phyloP scores from a whole-genome alignment of 2,113 vertebrate genomes.

The Opisthocomus hoazin region DNA sequence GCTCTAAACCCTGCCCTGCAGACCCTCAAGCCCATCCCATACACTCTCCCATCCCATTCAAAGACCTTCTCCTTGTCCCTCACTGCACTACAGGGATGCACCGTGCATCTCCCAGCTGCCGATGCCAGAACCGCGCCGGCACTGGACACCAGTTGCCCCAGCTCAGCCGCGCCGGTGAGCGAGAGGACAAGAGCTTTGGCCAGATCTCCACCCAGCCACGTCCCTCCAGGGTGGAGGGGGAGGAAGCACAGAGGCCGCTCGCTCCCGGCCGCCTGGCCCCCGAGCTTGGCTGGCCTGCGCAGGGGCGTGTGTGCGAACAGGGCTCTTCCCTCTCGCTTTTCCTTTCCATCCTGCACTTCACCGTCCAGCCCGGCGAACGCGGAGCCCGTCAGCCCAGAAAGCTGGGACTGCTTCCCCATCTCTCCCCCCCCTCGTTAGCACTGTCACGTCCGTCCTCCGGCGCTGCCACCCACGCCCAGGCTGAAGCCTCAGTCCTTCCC shows the following conservation, averaged over 20 bases:
- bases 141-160: neutral
- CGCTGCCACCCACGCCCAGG: neutral
- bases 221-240: conserved; percentile 26
- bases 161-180: neutral
- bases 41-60: fast-evolving
- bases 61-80: neutral
- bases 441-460: fast-evolving
- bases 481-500: neutral
- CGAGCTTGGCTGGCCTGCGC: neutral
- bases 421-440: neutral
- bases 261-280: neutral
- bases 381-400: neutral
- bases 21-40: neutral
- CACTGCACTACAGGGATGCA: fast-evolving
- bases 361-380: fast-evolving
- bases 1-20: neutral
- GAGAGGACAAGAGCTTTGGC: neutral
- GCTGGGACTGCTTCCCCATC: neutral
- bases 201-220: conserved; percentile 26
- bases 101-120: neutral
- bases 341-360: neutral
- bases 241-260: conserved; percentile 1
- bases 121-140: fast-evolving
- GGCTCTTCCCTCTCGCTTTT: neutral
- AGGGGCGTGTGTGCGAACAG: neutral